A percentile compares a stretch with the other conserved stretches of the same genome.
phyloP scores from a whole-genome alignment of 2,797 vertebrate species.

The Silurus aristotelis region DNA sequence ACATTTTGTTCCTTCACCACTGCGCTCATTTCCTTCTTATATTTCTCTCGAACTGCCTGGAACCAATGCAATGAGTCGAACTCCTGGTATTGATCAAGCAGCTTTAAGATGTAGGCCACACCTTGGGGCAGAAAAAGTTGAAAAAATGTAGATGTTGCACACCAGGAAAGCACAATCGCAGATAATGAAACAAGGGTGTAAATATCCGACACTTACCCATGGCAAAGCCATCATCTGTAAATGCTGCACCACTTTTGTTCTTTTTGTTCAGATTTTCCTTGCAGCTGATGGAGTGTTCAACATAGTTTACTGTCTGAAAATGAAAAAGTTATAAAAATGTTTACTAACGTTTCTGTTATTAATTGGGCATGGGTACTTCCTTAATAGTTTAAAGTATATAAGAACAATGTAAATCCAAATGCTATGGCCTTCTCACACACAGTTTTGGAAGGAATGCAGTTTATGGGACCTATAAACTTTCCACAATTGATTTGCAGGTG shows the following conservation, averaged over 20 bases:
- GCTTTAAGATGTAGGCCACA: slow-evolving; percentile 97
- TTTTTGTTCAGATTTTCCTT: slow-evolving; percentile 99
- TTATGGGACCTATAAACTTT: not conserved
- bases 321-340: slow-evolving; percentile 2
- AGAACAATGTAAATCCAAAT: not conserved
- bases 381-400: too few relatives aligned
- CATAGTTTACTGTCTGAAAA: slow-evolving; percentile 92
- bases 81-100: slow-evolving; percentile 97
- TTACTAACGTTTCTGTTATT: not conserved
- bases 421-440: not conserved
- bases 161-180: not conserved
- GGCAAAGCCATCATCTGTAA: slow-evolving; percentile 97
- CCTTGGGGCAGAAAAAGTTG: slow-evolving; percentile 68
- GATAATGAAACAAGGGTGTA: not conserved
- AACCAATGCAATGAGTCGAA: slow-evolving; percentile 99
- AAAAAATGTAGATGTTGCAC: not conserved
- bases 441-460: not conserved
- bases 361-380: too few relatives aligned
- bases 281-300: slow-evolving; percentile 96
- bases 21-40: slow-evolving; percentile 89
- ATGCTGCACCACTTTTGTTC: slow-evolving; percentile 95
- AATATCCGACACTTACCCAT: slow-evolving; percentile 82
- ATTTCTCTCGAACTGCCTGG: slow-evolving; percentile 96
- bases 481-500: not conserved
- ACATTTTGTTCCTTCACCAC: slow-evolving; percentile 93